Evolutionary conservation across 2,888 invertebrate genomes (phyloP), one percentile per base, ranked within the genome.

Genomic region (Slavum lentiscoides): DNA sequence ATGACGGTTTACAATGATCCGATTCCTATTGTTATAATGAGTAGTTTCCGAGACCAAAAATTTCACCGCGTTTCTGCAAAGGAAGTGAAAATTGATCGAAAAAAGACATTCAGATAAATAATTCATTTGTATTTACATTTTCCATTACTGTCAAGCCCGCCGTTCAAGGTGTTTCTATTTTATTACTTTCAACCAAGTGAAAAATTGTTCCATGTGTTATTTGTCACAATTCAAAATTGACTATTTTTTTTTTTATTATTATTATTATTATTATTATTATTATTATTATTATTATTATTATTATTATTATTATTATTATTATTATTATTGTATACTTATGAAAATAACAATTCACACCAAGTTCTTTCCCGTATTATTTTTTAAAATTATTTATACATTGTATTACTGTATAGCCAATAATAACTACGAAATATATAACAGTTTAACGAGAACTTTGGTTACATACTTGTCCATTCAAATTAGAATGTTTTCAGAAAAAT

Each of bases 121-220:
- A 74, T 74, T 74, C 74, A 74, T 74, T 64, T 74, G 21, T 64
- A 62, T 74, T 74, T 74, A 64, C 74, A 74, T 64, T 64, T 74
- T 53, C 64, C 74, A 74, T 74, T 74, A 74, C 64, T 74, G 62
- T 74, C 74, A 74, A 74, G 53, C 21, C 53, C 49, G 3, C 4
- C 30, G 53, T 37, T n/a, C n/a, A n/a, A 62, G 49, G 30, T 74
- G 73, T 74, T 74, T 74, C 62, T 74, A 74, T 74, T 62, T 62
- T 74, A 74, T 74, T 62, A 55, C 74, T 37, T 64, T 53, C 74
- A 53, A 53, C 53, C 74, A 55, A 64, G 64, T 64, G 74, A 64
- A 74, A 64, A 74, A 64, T 74, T 74, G 53, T 64, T 55, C 74
- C 64, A 53, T 30, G 64, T 64, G 74, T 11, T 64, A 64, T 74